Evolutionary conservation across 2,888 invertebrate genomes (phyloP), one percentile per base, ranked within the genome.

Genomic region (Aspidiotus destructor): DNA sequence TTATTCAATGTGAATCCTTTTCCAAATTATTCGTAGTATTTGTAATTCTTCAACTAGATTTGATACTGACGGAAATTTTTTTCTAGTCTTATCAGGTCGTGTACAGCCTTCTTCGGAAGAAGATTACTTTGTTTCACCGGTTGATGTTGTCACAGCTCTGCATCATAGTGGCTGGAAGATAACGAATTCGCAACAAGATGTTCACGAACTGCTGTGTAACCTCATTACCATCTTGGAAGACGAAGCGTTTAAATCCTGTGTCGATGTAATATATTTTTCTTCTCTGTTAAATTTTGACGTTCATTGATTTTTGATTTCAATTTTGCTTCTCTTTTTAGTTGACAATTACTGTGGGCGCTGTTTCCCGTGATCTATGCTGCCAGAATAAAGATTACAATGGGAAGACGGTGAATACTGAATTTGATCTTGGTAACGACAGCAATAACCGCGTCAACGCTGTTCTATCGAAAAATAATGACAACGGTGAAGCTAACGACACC

Each of bases 151-250:
- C 72, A 83, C 86, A 71, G 86, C 90, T 0, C 80, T 95, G 8
- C 80, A 86, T 28, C 81, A 84, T 2, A 82, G 89, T 0, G 86
- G 90, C 15, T 95, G 94, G 93, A 86, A 88, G 60, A 90, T 95
- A 73, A 87, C 92, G 0, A 83, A 87, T 28, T 92, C 92, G 72
- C 92, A 96, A 79, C 89, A 95, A 78, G 97, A 97, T 79, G 91
- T 94, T 0, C 95, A 95, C 76, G 96, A 97, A 78, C 78, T 97
- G 64, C 85, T 96, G 74, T 92, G 93, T 77, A 88, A 93, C 9
- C 80, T 97, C 73, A 81, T 94, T 9, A 85, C 89, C n/a, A 92
- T 94, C 13, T 80, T 96, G 62, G 93, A 94, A 76, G 91, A 93
- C 76, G 96, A 97, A 78, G 84, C 69, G 41, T 68, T 70, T 28